Evolutionary conservation across 2,113 vertebrate genomes (phyloP).

Genomic region (Callipepla californica): DNA sequence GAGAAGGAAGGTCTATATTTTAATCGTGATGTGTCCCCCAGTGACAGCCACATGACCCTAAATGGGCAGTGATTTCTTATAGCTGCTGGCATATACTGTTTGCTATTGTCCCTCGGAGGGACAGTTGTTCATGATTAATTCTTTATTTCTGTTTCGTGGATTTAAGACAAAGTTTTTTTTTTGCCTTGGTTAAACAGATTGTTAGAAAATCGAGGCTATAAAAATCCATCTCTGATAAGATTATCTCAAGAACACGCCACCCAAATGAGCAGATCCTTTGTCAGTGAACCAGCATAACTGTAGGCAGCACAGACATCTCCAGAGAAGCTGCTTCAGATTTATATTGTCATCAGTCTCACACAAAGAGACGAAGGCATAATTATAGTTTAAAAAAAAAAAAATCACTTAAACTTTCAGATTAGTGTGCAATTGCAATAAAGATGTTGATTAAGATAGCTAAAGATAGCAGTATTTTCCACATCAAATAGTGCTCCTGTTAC

Average conservation of each 20-base stretch:
- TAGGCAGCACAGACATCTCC: neutral
- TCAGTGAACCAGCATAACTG: neutral
- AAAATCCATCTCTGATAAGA: neutral
- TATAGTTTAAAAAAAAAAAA: neutral
- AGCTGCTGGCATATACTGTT: neutral
- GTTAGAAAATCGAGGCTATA: neutral
- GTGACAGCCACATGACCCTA: neutral
- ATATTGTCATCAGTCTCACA: neutral
- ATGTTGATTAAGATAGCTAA: neutral
- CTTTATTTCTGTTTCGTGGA: neutral
- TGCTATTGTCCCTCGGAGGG: neutral
- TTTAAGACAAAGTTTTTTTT: conserved; percentile 15
- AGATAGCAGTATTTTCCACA: neutral
- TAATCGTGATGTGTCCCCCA: neutral
- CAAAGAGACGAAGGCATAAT: neutral
- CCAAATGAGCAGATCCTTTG: neutral
- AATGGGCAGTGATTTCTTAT: neutral
- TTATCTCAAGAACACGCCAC: neutral
- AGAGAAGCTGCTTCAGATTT: neutral
- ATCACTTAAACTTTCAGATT: neutral
- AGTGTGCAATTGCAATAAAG: neutral
- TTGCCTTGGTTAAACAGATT: neutral
- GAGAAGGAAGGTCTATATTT: neutral
- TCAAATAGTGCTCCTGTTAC: neutral
- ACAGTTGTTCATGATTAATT: neutral